These are phyloP conservation scores for Ahaetulla prasina DNA, from an alignment of 2,113 vertebrate species.

Conservation along the genomic window DNA sequence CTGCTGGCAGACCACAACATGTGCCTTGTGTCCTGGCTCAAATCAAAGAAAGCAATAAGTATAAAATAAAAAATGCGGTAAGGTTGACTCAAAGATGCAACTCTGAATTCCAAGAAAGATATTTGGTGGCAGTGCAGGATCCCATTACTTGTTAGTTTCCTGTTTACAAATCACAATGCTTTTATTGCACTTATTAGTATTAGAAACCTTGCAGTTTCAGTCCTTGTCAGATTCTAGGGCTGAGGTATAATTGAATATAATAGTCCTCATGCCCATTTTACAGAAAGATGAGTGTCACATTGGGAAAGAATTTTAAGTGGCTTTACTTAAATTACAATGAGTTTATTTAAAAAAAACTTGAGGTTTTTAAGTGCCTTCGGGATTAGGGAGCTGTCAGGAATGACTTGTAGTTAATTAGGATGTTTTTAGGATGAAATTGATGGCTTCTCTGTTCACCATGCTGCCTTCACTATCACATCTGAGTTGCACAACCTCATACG, in stretches of 20 bases:
- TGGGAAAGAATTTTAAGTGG: conserved; percentile 12
- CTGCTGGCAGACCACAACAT: too few relatives aligned
- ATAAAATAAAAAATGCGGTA: conserved; percentile 1
- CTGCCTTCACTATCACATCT: neutral
- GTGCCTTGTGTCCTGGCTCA: neutral
- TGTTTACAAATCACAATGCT: neutral
- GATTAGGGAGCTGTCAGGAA: conserved; percentile 8
- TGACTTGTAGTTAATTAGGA: conserved; percentile 3
- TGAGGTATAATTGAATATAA: conserved; percentile 13
- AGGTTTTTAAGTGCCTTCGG: conserved; percentile 5
- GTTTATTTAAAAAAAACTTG: neutral
- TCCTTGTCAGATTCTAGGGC: conserved; percentile 3
- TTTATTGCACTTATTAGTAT: conserved; percentile 7
- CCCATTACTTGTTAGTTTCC: neutral
- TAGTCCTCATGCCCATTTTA: conserved; percentile 25
- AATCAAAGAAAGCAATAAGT: neutral
- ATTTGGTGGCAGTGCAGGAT: neutral
- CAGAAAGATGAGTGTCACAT: conserved; percentile 1
- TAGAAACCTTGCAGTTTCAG: conserved; percentile 1
- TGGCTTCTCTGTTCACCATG: neutral
- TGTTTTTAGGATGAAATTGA: neutral
- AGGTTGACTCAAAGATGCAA: neutral
- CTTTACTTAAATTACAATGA: conserved; percentile 15
- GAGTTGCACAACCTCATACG: neutral
- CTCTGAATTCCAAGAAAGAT: neutral